phyloP scores from a whole-genome alignment of 1,140 invertebrate species.

The Caenorhabditis remanei region DNA sequence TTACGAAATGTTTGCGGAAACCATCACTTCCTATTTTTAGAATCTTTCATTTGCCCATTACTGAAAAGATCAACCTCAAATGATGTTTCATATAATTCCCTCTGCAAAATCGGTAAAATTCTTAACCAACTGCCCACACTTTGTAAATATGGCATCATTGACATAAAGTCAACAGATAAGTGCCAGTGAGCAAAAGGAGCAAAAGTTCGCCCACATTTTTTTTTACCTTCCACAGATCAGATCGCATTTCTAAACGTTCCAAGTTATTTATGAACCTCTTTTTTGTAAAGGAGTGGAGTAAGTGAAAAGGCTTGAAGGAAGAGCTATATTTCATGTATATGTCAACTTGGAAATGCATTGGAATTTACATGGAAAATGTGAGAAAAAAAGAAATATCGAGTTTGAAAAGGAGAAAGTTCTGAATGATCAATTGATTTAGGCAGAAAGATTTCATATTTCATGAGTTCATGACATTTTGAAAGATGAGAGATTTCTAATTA shows the following conservation, averaged over 20 bases:
- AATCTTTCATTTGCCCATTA: too few relatives aligned
- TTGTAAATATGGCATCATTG: slow-evolving; percentile 43
- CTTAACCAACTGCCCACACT: slow-evolving; percentile 20
- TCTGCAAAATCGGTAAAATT: background rate
- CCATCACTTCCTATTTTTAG: too few relatives aligned
- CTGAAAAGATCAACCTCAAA: too few relatives aligned
- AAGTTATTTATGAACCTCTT: background rate
- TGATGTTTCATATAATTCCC: background rate
- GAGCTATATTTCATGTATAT: slow-evolving; percentile 2
- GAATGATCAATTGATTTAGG: slow-evolving; percentile 14
- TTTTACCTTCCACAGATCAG: background rate
- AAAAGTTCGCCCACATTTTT: slow-evolving; percentile 28
- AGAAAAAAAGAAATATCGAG: background rate
- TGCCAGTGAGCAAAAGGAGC: background rate
- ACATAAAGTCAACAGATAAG: slow-evolving; percentile 30
- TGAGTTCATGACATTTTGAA: background rate
- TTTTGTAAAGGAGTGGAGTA: background rate
- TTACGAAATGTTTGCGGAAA: too few relatives aligned
- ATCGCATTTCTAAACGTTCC: background rate
- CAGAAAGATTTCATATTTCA: background rate
- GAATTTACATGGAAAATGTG: background rate
- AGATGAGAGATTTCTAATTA: background rate
- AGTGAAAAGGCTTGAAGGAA: background rate
- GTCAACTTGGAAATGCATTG: slow-evolving; percentile 2
- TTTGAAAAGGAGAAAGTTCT: background rate